phyloP scores from a whole-genome alignment of 2,113 vertebrate species.

The Lonchura striata region DNA sequence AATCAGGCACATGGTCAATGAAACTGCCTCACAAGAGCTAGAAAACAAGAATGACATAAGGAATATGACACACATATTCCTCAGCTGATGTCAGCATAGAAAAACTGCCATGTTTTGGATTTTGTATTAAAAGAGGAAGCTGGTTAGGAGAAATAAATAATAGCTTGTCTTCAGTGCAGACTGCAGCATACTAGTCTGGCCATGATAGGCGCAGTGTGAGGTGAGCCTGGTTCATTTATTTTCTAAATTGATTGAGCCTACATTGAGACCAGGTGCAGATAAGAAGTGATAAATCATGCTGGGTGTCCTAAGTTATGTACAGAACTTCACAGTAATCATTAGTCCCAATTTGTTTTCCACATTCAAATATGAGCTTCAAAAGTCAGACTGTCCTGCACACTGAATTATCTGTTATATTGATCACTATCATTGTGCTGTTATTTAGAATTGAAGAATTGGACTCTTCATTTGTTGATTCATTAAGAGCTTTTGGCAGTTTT shows the following conservation, averaged over 20 bases:
- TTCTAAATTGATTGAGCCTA: not conserved
- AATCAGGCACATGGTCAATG: not conserved
- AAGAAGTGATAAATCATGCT: not conserved
- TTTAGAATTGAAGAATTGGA: not conserved
- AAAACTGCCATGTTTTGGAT: not conserved
- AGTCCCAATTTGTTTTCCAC: not conserved
- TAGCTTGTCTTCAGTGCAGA: not conserved
- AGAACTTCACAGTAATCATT: not conserved
- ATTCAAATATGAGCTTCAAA: not conserved
- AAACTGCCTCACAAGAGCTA: not conserved
- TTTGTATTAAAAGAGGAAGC: not conserved
- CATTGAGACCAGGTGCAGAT: not conserved
- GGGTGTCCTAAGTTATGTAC: not conserved
- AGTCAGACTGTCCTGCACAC: not conserved
- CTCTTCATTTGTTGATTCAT: not conserved
- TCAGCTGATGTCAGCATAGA: not conserved
- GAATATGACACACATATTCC: not conserved
- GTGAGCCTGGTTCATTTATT: not conserved
- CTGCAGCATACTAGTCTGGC: not conserved
- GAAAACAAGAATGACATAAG: not conserved
- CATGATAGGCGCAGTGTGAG: not conserved
- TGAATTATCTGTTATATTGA: not conserved
- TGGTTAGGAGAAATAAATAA: not conserved
- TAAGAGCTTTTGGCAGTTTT: not conserved
- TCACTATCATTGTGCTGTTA: not conserved